A percentile compares a stretch with the other conserved stretches of the same genome.
Evolutionary conservation across 2,797 vertebrate genomes (phyloP).

Genomic region (Hippopotamyrus pictus): DNA sequence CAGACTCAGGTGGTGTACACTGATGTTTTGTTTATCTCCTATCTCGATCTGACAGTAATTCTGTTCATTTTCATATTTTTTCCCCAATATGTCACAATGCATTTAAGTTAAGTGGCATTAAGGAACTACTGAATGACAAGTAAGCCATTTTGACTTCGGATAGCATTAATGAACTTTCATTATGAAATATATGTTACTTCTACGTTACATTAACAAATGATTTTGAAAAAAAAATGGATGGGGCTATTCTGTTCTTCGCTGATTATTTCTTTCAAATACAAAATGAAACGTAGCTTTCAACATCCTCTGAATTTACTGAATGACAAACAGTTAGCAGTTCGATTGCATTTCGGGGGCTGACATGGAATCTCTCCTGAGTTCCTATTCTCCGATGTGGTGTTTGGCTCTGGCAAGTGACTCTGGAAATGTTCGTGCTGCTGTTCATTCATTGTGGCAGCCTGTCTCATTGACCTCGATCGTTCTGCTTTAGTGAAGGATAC

Average conservation of each 20-base stretch:
- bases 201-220: background rate
- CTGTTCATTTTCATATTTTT: background rate
- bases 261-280: background rate
- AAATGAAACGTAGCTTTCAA: background rate
- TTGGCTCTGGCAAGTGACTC: background rate
- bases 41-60: background rate
- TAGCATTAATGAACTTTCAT: background rate
- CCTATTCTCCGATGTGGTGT: background rate
- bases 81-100: background rate
- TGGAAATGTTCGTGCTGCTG: background rate
- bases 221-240: background rate
- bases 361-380: background rate
- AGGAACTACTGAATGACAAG: background rate
- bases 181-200: background rate
- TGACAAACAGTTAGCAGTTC: background rate
- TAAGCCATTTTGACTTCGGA: background rate
- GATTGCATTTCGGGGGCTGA: background rate
- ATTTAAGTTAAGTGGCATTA: background rate
- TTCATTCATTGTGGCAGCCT: background rate
- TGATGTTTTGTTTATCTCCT: background rate
- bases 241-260: background rate
- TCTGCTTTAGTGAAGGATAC: constrained; percentile 2
- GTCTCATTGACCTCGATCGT: background rate
- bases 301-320: background rate
- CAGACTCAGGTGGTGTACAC: background rate